Percentiles rank a stretch among this genome's conserved stretches.
phyloP scores from a whole-genome alignment of 2,113 vertebrate species.

The Apteryx mantelli region DNA sequence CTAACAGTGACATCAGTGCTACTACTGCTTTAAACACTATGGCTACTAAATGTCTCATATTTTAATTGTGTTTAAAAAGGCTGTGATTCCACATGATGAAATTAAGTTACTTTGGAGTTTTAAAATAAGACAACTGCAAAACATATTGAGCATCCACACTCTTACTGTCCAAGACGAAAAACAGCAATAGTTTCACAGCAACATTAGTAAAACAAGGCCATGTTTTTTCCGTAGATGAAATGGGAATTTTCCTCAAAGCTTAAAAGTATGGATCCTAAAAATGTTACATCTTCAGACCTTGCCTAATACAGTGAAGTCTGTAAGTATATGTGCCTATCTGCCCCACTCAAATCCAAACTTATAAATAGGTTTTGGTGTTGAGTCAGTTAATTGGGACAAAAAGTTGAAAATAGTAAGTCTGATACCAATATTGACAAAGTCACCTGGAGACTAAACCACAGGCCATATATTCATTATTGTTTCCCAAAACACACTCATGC shows the following conservation, averaged over 20 bases:
- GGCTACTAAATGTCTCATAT: conserved; percentile 50
- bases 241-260: too few species aligned
- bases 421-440: background rate
- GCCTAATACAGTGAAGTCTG: background rate
- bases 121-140: background rate
- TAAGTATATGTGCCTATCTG: rapidly evolving
- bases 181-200: background rate
- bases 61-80: conserved; percentile 5
- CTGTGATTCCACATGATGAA: rapidly evolving
- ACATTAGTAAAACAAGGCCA: background rate
- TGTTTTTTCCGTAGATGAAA: background rate
- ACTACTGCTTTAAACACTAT: conserved; percentile 43
- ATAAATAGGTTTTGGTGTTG: rapidly evolving
- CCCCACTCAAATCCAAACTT: background rate
- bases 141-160: rapidly evolving
- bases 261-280: too few species aligned
- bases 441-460: background rate
- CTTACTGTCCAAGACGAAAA: background rate
- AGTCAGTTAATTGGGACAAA: background rate
- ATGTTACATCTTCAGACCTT: background rate
- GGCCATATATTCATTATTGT: background rate
- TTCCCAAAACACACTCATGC: background rate
- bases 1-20: conserved; percentile 47
- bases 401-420: background rate
- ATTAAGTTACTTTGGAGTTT: background rate